Conservation (phyloP, 2,888 invertebrate species). For the Drosophila meridiana region DNA sequence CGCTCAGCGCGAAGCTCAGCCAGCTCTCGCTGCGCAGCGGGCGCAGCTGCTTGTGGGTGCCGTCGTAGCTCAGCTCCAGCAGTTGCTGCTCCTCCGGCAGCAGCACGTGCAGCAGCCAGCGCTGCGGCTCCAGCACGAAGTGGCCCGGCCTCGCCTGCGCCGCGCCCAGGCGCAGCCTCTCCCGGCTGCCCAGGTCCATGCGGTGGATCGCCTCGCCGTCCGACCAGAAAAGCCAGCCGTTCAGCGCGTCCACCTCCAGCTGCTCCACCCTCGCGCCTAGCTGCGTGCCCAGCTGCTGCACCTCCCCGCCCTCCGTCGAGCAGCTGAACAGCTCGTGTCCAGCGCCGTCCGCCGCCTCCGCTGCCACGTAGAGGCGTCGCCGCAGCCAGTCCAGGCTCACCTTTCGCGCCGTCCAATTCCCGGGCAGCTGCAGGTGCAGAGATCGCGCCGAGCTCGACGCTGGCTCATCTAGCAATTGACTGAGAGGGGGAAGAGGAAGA, state of each 20-base stretch:
- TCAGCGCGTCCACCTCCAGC: slow-evolving; percentile 96
- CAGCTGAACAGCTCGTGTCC: slow-evolving; percentile 34
- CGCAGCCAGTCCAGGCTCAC: slow-evolving; percentile 96
- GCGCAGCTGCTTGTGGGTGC: slow-evolving; percentile 22
- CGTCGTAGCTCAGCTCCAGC: slow-evolving; percentile 76
- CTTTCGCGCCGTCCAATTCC: slow-evolving; percentile 88
- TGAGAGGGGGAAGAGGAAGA: background rate
- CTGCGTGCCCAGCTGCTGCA: background rate
- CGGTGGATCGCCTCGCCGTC: slow-evolving; percentile 55
- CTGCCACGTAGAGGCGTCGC: slow-evolving; percentile 92
- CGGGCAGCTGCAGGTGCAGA: slow-evolving; percentile 81
- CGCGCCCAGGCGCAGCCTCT: slow-evolving; percentile 13
- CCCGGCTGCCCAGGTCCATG: slow-evolving; percentile 51
- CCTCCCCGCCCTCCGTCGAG: slow-evolving; percentile 27
- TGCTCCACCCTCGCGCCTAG: slow-evolving; percentile 87
- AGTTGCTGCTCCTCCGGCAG: slow-evolving; percentile 46
- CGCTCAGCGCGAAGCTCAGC: slow-evolving; percentile 54
- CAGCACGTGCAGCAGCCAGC: slow-evolving; percentile 67
- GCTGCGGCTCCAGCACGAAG: slow-evolving; percentile 61
- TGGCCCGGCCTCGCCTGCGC: slow-evolving; percentile 19
- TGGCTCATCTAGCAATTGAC: slow-evolving; percentile 26
- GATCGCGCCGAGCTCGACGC: background rate
- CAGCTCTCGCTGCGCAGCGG: slow-evolving; percentile 41
- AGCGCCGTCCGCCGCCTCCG: slow-evolving; percentile 85
- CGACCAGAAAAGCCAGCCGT: slow-evolving; percentile 94